Conservation (phyloP, 2,113 vertebrate species). For the Tretioscincus oriximinensis region DNA sequence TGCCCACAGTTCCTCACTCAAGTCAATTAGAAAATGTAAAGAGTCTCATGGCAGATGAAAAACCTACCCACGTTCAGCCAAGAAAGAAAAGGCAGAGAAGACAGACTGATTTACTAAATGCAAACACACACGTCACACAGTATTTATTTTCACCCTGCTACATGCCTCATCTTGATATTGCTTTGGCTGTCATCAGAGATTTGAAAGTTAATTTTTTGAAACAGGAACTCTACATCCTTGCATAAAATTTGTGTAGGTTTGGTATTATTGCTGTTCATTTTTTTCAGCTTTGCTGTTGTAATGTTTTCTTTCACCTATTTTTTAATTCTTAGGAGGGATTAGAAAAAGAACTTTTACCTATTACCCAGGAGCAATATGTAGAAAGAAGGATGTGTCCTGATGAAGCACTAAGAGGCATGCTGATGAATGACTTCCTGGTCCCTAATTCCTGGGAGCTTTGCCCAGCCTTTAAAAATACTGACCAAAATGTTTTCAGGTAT, state of each 20-base stretch:
- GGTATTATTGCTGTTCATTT: background rate
- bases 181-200: conserved; percentile 1
- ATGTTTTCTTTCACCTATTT: background rate
- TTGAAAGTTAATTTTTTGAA: background rate
- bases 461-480: background rate
- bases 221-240: background rate
- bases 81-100: conserved; percentile 9
- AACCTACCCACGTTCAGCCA: conserved; percentile 2
- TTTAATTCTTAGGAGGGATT: background rate
- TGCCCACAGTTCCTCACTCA: background rate
- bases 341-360: background rate
- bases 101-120: conserved; percentile 29
- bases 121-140: conserved; percentile 13
- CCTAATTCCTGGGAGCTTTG: background rate
- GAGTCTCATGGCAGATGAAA: background rate
- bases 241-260: background rate
- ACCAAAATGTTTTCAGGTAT: background rate
- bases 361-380: background rate
- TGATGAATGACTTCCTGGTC: background rate
- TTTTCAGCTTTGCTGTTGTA: background rate
- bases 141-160: conserved; percentile 10
- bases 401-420: background rate
- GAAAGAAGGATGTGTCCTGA: background rate
- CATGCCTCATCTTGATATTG: conserved; percentile 4
- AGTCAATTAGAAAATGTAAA: background rate